Conservation (phyloP, 1,140 invertebrate genomes). For the Dicyema japonicum region DNA sequence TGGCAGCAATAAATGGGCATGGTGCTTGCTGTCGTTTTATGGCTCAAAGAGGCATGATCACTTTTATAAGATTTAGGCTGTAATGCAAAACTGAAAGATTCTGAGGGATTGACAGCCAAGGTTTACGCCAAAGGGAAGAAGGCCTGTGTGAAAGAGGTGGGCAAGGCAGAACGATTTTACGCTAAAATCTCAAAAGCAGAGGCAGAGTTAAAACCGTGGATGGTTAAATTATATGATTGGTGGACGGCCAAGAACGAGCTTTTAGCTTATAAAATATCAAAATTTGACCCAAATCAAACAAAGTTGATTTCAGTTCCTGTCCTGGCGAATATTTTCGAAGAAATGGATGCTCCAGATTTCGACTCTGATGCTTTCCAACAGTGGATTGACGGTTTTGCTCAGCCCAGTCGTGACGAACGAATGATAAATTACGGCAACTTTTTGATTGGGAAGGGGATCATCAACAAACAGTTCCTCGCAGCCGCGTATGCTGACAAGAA, state of each 20-base stretch:
- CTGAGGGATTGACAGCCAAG: slow-evolving; percentile 12
- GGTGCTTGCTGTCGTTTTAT: slow-evolving; percentile 13
- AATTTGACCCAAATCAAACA: slow-evolving; percentile 11
- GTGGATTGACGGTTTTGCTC: slow-evolving; percentile 9
- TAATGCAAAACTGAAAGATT: slow-evolving; percentile 19
- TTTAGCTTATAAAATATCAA: slow-evolving; percentile 8
- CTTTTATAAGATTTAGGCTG: slow-evolving; percentile 9
- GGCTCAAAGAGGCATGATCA: slow-evolving; percentile 12
- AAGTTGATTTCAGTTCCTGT: slow-evolving; percentile 7
- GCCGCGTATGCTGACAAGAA: slow-evolving; percentile 16
- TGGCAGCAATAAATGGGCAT: neutral
- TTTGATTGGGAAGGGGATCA: slow-evolving; percentile 15
- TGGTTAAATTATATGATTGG: slow-evolving; percentile 17
- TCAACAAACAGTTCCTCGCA: slow-evolving; percentile 17
- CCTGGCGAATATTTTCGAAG: slow-evolving; percentile 7
- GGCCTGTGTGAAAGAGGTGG: slow-evolving; percentile 14
- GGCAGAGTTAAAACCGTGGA: slow-evolving; percentile 17
- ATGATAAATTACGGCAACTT: slow-evolving; percentile 17
- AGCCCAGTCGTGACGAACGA: slow-evolving; percentile 11
- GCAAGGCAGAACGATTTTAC: slow-evolving; percentile 17
- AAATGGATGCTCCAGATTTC: slow-evolving; percentile 8
- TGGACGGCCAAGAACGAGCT: slow-evolving; percentile 9
- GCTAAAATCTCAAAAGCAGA: slow-evolving; percentile 12
- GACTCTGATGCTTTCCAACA: slow-evolving; percentile 10
- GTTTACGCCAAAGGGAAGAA: slow-evolving; percentile 16